Evolutionary conservation across 64 coral and sea anemone genomes (phyloP).

Genomic region (Stylophora pistillata): DNA sequence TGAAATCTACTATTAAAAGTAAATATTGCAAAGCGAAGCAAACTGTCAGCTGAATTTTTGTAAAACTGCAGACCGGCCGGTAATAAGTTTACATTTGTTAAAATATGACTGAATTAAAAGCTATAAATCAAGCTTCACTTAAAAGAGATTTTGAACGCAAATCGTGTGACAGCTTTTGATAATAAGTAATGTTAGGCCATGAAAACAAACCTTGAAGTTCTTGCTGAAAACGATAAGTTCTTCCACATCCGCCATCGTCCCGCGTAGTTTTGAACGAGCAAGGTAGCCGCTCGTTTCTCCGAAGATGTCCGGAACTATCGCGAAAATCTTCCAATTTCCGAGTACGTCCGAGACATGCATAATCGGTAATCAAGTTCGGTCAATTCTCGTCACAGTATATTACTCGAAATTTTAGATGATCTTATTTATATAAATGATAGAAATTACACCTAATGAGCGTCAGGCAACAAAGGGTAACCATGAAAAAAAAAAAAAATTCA

Average conservation of each 20-base stretch:
- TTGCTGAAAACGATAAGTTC: slow-evolving; percentile 53
- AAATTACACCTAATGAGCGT: too few relatives aligned
- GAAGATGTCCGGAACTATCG: not conserved
- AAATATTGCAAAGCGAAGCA: slow-evolving; percentile 5
- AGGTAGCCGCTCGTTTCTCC: slow-evolving; percentile 3
- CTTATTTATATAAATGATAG: too few relatives aligned
- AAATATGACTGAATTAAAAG: not conserved
- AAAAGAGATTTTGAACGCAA: not conserved
- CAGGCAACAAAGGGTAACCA: not conserved
- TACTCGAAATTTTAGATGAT: too few relatives aligned
- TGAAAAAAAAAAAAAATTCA: not conserved
- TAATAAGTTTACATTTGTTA: too few relatives aligned
- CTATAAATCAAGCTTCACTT: not conserved
- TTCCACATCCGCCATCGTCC: slow-evolving; percentile 65
- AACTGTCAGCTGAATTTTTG: not conserved
- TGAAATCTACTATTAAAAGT: not conserved
- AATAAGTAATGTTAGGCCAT: not conserved
- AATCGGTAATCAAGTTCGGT: too few relatives aligned
- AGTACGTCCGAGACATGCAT: slow-evolving; percentile 14
- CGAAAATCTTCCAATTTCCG: not conserved
- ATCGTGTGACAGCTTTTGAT: too few relatives aligned
- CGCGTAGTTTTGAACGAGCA: slow-evolving; percentile 40
- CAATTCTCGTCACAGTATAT: too few relatives aligned
- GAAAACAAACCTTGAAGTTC: slow-evolving; percentile 66
- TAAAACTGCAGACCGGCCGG: too few relatives aligned